Evolutionary conservation across 1,140 invertebrate species (phyloP).

Genomic region (Chrysomallon squamiferum): DNA sequence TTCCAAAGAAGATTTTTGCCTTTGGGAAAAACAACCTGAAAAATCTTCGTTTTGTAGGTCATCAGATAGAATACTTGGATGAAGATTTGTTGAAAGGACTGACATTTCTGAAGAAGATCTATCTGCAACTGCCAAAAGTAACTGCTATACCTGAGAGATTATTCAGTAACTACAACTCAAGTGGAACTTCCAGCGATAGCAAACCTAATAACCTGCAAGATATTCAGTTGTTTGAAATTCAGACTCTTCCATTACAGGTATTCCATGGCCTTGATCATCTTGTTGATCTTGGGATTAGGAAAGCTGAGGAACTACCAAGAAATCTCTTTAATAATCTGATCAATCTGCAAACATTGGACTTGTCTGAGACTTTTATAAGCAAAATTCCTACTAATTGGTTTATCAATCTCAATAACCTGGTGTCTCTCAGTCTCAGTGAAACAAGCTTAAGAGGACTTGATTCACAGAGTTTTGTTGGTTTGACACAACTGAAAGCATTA

Average conservation of each 20-base stretch:
- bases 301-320: slow-evolving; percentile 1
- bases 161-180: slow-evolving; percentile 7
- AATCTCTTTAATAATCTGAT: slow-evolving; percentile 4
- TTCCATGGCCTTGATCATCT: slow-evolving; percentile 9
- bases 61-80: background rate
- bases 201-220: slow-evolving; percentile 13
- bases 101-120: slow-evolving; percentile 10
- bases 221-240: slow-evolving; percentile 8
- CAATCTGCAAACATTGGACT: slow-evolving; percentile 12
- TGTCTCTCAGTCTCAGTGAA: slow-evolving; percentile 9
- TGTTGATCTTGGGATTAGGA: slow-evolving; percentile 5
- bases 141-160: slow-evolving; percentile 8
- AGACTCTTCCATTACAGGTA: slow-evolving; percentile 5
- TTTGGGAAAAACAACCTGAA: slow-evolving; percentile 13
- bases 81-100: slow-evolving; percentile 9
- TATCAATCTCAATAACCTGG: slow-evolving; percentile 10
- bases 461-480: slow-evolving; percentile 6
- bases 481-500: slow-evolving; percentile 9
- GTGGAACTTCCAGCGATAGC: background rate
- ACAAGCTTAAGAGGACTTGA: slow-evolving; percentile 6
- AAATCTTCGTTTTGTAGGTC: slow-evolving; percentile 8
- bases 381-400: slow-evolving; percentile 15
- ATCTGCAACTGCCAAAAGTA: slow-evolving; percentile 11
- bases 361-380: slow-evolving; percentile 8
- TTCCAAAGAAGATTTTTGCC: slow-evolving; percentile 9